A percentile compares a stretch with the other conserved stretches of the same genome.
These are phyloP conservation scores for Pseudochirops corinnae DNA, from an alignment of 2,797 vertebrate genomes.

Conservation along the genomic window DNA sequence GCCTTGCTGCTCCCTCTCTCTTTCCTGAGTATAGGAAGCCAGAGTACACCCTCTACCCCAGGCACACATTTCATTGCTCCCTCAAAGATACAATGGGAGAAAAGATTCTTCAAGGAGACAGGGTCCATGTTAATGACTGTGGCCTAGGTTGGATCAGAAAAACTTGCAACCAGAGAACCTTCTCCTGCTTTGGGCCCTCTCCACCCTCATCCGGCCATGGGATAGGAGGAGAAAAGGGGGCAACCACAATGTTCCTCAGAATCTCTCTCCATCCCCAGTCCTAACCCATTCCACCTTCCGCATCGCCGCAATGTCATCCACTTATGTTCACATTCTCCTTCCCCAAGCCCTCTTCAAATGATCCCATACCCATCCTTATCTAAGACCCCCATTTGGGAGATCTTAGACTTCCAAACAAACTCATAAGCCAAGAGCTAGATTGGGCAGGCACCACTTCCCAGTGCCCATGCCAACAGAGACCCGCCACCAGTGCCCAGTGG, in stretches of 20 bases:
- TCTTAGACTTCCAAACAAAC: constrained; percentile 25
- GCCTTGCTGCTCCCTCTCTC: not conserved
- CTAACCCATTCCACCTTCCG: constrained; percentile 75
- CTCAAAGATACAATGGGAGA: not conserved
- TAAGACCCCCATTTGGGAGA: not conserved
- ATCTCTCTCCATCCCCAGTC: constrained; percentile 25
- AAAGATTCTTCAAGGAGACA: not conserved
- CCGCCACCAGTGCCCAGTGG: constrained; percentile 71
- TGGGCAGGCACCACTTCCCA: constrained; percentile 55
- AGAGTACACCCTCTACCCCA: not conserved
- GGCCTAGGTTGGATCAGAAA: not conserved
- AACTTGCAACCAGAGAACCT: not conserved
- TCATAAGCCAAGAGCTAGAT: constrained; percentile 64
- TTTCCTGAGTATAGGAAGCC: not conserved
- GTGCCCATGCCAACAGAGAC: constrained; percentile 46
- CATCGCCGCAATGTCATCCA: not conserved
- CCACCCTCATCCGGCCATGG: not conserved
- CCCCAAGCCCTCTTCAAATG: not conserved
- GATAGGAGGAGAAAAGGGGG: not conserved
- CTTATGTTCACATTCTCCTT: constrained; percentile 14
- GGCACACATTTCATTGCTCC: not conserved
- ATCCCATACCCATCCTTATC: not conserved
- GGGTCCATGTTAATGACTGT: not conserved
- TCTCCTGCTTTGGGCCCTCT: not conserved
- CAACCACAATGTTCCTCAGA: not conserved